Conservation (phyloP, 2,888 invertebrate genomes). For the Prenolepis imparis region DNA sequence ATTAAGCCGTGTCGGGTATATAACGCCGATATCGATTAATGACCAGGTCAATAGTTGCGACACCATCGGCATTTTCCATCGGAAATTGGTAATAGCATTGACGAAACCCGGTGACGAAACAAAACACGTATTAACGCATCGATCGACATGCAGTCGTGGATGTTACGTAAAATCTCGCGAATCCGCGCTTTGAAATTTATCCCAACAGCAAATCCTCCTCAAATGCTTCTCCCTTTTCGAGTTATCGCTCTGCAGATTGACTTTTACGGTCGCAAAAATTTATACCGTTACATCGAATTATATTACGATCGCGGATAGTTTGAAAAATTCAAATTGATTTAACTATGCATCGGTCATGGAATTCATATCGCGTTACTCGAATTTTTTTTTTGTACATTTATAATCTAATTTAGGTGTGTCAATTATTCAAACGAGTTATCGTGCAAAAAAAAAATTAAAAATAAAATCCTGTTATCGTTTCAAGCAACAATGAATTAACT, state of each 20-base stretch:
- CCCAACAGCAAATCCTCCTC: neutral
- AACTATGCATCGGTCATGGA: neutral
- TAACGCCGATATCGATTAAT: conserved; percentile 25
- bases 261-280: conserved; percentile 4
- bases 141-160: neutral
- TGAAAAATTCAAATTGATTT: neutral
- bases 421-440: neutral
- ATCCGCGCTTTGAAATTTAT: conserved; percentile 19
- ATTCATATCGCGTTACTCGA: neutral
- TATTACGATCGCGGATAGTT: neutral
- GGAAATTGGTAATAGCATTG: neutral
- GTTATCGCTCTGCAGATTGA: neutral
- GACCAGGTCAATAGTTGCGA: conserved; percentile 10
- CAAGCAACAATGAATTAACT: no score
- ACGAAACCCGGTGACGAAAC: neutral
- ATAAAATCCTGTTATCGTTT: no score
- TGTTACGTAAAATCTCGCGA: neutral
- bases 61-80: conserved; percentile 9
- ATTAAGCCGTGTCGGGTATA: conserved; percentile 5
- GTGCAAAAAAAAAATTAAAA: neutral
- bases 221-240: neutral
- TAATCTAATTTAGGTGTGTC: neutral
- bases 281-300: neutral
- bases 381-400: neutral
- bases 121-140: neutral